Conservation (phyloP, 2,888 invertebrate species). For the Pollenia angustigena region DNA sequence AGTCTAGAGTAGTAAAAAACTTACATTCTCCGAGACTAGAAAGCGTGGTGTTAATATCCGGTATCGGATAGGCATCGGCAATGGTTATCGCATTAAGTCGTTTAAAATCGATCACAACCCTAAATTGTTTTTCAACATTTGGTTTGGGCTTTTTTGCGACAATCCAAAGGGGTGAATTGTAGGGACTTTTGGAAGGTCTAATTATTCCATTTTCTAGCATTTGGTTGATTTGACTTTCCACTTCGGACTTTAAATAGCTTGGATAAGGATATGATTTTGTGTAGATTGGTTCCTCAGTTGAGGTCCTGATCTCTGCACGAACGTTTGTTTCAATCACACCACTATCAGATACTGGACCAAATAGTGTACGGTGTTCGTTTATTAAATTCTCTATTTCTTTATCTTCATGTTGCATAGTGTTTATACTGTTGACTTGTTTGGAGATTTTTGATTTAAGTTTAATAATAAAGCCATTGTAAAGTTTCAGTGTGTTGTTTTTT, state of each 20-base stretch:
- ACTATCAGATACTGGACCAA: constrained; percentile 58
- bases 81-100: constrained; percentile 23
- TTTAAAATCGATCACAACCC: no score
- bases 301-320: constrained; percentile 64
- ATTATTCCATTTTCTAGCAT: no score
- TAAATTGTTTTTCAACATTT: no score
- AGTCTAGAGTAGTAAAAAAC: no score
- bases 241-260: constrained; percentile 19
- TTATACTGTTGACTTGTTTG: constrained; percentile 39
- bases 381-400: constrained; percentile 43
- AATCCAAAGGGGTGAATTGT: constrained; percentile 30
- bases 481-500: no score
- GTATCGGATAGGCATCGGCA: constrained; percentile 42
- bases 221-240: constrained; percentile 14
- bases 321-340: constrained; percentile 58
- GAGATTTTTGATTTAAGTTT: constrained; percentile 30
- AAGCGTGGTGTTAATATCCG: no score
- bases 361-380: constrained; percentile 38
- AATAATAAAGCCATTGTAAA: constrained; percentile 39
- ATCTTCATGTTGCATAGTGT: constrained; percentile 7
- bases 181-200: no score
- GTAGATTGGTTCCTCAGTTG: constrained; percentile 61
- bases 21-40: no score
- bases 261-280: constrained; percentile 67
- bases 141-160: no score